These are phyloP conservation scores for Rhinoderma darwinii DNA, from an alignment of 2,113 vertebrate species.

Conservation along the genomic window DNA sequence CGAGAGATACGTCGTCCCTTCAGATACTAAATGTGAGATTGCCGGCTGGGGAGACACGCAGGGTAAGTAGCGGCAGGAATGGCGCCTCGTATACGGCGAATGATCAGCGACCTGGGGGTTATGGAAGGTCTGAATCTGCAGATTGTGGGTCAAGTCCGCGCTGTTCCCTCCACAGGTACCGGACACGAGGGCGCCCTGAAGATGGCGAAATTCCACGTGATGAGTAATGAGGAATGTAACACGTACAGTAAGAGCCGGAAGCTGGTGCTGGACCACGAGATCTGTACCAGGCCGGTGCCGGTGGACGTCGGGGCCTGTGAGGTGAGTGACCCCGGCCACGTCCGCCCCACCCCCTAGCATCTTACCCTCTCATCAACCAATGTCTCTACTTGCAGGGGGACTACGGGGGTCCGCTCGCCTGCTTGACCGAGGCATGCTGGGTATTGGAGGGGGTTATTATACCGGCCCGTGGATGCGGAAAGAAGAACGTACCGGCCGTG, in stretches of 20 bases:
- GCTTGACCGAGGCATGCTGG: slow-evolving; percentile 92
- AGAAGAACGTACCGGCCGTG: slow-evolving; percentile 84
- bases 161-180: slow-evolving; percentile 75
- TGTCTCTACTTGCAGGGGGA: slow-evolving; percentile 78
- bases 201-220: slow-evolving; percentile 79
- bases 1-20: slow-evolving; percentile 83
- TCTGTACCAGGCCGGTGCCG: slow-evolving; percentile 83
- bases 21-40: slow-evolving; percentile 84
- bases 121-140: no score
- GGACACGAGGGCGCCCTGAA: slow-evolving; percentile 80
- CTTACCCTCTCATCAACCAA: background rate
- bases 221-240: slow-evolving; percentile 85
- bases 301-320: slow-evolving; percentile 88
- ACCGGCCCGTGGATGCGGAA: slow-evolving; percentile 89
- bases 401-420: slow-evolving; percentile 91
- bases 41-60: slow-evolving; percentile 93
- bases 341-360: background rate
- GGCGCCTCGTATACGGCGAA: no score
- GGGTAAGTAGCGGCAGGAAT: no score
- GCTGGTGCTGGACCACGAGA: slow-evolving; percentile 84
- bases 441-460: slow-evolving; percentile 94
- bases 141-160: no score
- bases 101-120: no score
- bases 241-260: slow-evolving; percentile 78
- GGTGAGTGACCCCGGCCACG: slow-evolving; percentile 74